Evolutionary conservation across 2,113 vertebrate genomes (phyloP).

Genomic region (Gymnarchus niloticus): DNA sequence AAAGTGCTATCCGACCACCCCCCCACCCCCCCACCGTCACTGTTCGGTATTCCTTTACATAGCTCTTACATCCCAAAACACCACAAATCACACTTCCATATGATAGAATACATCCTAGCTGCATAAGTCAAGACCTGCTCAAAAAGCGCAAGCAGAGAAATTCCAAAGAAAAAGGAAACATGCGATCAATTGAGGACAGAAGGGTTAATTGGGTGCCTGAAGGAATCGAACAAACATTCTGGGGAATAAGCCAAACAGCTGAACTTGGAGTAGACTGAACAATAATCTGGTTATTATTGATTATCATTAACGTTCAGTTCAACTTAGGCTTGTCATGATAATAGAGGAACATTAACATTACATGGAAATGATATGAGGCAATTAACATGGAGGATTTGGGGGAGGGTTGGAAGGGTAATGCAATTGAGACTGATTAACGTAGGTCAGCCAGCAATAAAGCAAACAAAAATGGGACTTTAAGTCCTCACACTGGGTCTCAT

Average conservation of each 20-base stretch:
- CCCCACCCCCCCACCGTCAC: neutral
- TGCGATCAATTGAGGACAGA: constrained; percentile 4
- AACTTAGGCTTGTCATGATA: constrained; percentile 18
- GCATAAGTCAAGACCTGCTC: neutral
- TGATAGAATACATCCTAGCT: neutral
- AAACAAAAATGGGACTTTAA: constrained; percentile 3
- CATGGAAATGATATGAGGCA: constrained; percentile 17
- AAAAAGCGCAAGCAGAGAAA: neutral
- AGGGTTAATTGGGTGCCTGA: constrained; percentile 23
- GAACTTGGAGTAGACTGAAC: constrained; percentile 8
- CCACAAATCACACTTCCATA: neutral
- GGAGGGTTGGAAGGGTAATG: constrained; percentile 22
- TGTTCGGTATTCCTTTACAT: neutral
- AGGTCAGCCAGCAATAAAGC: constrained; percentile 23
- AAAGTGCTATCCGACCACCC: neutral
- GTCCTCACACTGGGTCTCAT: neutral
- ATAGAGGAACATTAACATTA: constrained; percentile 26
- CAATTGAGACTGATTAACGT: constrained; percentile 28
- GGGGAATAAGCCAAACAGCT: constrained; percentile 33
- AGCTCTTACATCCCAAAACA: neutral
- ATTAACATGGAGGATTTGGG: constrained; percentile 31
- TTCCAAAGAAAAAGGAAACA: constrained; percentile 16
- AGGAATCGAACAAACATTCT: constrained; percentile 28
- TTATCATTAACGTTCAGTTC: constrained; percentile 26
- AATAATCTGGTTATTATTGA: constrained; percentile 37